Conservation (phyloP, 2,797 vertebrate species). For the Apogon talboti region DNA sequence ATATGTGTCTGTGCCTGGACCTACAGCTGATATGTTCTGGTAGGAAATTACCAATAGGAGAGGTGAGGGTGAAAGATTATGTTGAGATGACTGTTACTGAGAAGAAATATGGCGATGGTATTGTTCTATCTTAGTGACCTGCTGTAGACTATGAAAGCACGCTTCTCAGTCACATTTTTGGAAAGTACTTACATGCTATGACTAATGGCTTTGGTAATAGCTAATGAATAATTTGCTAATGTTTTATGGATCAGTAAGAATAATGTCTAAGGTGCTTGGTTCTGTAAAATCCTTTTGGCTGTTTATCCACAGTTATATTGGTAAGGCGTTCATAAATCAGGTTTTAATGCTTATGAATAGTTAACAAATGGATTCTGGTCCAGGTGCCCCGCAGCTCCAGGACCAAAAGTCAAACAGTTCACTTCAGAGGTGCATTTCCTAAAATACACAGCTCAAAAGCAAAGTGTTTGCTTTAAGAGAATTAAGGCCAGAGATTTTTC, state of each 20-base stretch:
- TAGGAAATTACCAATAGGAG: conserved; percentile 36
- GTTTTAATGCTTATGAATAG: conserved; percentile 4
- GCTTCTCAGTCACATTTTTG: no score
- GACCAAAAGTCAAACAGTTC: neutral
- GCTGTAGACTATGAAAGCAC: neutral
- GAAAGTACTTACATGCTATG: neutral
- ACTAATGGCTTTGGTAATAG: neutral
- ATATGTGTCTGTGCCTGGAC: conserved; percentile 51
- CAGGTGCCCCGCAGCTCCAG: neutral
- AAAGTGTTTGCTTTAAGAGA: neutral
- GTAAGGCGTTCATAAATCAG: neutral
- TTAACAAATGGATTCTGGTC: neutral
- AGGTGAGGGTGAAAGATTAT: conserved; percentile 40
- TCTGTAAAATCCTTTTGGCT: neutral
- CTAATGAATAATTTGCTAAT: neutral
- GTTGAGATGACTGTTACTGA: conserved; percentile 28
- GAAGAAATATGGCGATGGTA: conserved; percentile 16
- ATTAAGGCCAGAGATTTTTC: neutral
- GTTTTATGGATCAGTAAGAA: neutral
- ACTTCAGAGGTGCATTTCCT: neutral
- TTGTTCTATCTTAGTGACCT: conserved; percentile 2
- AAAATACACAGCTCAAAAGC: neutral
- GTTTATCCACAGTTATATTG: neutral
- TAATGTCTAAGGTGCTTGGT: neutral
- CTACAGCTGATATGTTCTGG: conserved; percentile 37